phyloP scores from a whole-genome alignment of 2,797 vertebrate species.

The Parambassis ranga region DNA sequence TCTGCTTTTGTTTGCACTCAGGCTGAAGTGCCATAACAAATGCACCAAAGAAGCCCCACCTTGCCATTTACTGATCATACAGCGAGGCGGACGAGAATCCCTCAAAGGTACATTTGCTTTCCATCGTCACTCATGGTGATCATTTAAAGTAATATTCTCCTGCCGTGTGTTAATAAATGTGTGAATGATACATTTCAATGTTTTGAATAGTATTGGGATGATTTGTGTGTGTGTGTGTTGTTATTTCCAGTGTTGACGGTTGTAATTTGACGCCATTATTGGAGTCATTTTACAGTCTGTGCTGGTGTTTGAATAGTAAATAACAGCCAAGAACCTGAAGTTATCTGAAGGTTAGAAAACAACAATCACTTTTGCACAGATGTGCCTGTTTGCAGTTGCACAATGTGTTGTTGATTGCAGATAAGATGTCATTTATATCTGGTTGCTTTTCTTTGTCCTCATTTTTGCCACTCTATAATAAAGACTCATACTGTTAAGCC shows the following conservation, averaged over 20 bases:
- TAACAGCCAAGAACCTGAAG: too few species aligned
- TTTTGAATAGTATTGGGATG: too few species aligned
- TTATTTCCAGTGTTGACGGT: neutral
- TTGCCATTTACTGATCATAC: conserved; percentile 97
- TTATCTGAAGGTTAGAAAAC: too few species aligned
- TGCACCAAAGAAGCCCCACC: conserved; percentile 99
- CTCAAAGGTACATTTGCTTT: conserved; percentile 67
- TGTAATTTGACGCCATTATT: neutral
- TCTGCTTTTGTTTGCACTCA: conserved; percentile 46
- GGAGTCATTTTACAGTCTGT: neutral
- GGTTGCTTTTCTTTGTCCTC: neutral
- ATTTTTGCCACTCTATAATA: neutral
- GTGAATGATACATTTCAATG: too few species aligned
- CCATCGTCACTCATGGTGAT: neutral
- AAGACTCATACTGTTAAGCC: neutral
- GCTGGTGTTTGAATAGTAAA: too few species aligned
- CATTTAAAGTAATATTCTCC: too few species aligned
- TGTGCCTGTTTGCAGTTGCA: too few species aligned
- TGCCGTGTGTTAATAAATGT: too few species aligned
- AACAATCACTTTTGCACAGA: too few species aligned
- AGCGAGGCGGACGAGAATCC: conserved; percentile 89
- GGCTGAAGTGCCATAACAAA: conserved; percentile 99
- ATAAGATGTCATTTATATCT: neutral
- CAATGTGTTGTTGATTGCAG: too few species aligned
- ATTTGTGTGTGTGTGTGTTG: neutral